phyloP scores from a whole-genome alignment of 2,888 invertebrate genomes.

The Meteorus cinctellus region DNA sequence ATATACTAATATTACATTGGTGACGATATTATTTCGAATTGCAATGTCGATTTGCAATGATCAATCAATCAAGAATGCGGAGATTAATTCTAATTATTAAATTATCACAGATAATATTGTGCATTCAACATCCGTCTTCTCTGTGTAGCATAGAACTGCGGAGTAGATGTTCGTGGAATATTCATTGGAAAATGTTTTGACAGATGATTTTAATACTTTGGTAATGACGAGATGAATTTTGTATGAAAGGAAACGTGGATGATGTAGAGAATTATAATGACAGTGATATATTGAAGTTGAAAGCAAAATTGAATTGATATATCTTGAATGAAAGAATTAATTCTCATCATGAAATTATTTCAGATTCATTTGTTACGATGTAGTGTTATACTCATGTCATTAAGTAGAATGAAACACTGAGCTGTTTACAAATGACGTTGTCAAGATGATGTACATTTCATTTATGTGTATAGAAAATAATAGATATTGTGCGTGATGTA shows the following conservation, averaged over 20 bases:
- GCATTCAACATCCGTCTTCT: too few relatives aligned
- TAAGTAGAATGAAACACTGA: not conserved
- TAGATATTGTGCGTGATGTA: not conserved
- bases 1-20: too few relatives aligned
- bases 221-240: too few relatives aligned
- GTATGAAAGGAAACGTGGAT: not conserved
- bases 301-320: not conserved
- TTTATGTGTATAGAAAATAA: not conserved
- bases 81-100: too few relatives aligned
- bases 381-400: not conserved
- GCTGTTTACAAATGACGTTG: not conserved
- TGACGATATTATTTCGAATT: too few relatives aligned
- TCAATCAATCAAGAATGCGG: too few relatives aligned
- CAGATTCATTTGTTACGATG: not conserved
- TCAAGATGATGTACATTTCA: not conserved
- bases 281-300: not conserved
- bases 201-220: too few relatives aligned
- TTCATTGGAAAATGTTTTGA: too few relatives aligned
- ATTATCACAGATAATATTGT: too few relatives aligned
- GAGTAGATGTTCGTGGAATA: too few relatives aligned
- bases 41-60: too few relatives aligned
- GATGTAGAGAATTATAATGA: not conserved
- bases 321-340: not conserved
- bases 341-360: not conserved
- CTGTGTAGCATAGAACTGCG: too few relatives aligned